A percentile compares a stretch with the other conserved stretches of the same genome.
Conservation (phyloP, 2,888 invertebrate species). For the Sarcophaga carnaria region DNA sequence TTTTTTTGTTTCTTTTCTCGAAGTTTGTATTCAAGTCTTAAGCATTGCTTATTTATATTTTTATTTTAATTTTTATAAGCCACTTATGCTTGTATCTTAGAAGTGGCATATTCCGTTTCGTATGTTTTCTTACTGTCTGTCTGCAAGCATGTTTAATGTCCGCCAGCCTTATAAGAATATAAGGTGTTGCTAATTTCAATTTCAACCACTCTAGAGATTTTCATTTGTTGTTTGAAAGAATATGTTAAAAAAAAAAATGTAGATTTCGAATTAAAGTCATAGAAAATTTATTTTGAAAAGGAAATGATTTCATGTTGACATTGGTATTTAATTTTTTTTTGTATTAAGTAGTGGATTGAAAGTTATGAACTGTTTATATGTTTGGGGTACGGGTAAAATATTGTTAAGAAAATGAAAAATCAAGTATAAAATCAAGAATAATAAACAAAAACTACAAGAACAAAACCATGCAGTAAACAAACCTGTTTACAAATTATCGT, state of each 20-base stretch:
- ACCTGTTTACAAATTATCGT: too few relatives aligned
- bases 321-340: background rate
- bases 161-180: conserved; percentile 40
- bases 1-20: conserved; percentile 28
- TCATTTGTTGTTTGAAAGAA: background rate
- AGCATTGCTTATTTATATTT: background rate
- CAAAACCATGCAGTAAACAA: too few relatives aligned
- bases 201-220: conserved; percentile 56
- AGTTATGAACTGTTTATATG: too few relatives aligned
- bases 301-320: conserved; percentile 42
- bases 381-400: too few relatives aligned
- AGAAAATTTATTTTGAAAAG: background rate
- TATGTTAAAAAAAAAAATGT: conserved; percentile 37
- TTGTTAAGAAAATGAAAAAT: too few relatives aligned
- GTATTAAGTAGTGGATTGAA: background rate
- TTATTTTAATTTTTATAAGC: conserved; percentile 45
- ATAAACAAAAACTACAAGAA: too few relatives aligned
- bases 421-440: too few relatives aligned
- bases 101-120: conserved; percentile 34
- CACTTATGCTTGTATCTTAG: conserved; percentile 49
- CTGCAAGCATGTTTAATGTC: conserved; percentile 46
- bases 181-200: conserved; percentile 67
- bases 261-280: conserved; percentile 31
- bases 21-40: conserved; percentile 16
- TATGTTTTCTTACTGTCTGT: conserved; percentile 24